Percentiles rank a stretch among this genome's conserved stretches.
Conservation (phyloP, 1,140 invertebrate genomes). For the Drosophila tropicalis region DNA sequence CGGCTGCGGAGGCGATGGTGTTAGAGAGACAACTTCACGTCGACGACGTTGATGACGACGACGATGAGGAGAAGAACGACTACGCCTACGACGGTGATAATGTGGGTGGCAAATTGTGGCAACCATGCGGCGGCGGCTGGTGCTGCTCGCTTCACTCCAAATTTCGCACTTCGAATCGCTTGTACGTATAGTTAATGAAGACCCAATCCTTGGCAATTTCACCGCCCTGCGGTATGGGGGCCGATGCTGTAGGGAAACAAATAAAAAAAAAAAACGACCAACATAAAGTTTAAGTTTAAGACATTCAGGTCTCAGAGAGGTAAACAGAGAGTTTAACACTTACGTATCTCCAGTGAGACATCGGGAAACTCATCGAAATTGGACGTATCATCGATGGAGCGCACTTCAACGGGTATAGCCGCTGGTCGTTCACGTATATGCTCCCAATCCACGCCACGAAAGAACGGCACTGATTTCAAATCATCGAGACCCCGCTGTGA, state of each 20-base stretch:
- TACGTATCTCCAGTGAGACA: conserved; percentile 99
- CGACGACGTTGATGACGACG: conserved; percentile 9
- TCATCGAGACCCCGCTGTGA: conserved; percentile 95
- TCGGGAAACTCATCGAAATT: conserved; percentile 99
- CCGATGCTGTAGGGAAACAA: conserved; percentile 86
- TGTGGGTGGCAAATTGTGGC: conserved; percentile 74
- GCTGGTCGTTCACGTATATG: conserved; percentile 98
- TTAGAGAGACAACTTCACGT: conserved; percentile 62
- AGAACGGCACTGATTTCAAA: conserved; percentile 93
- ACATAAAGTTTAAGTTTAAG: not conserved
- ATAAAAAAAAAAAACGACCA: too few species aligned
- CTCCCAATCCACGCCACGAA: conserved; percentile 97
- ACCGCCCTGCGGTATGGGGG: conserved; percentile 91
- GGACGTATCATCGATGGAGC: conserved; percentile 98
- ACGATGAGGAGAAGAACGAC: conserved; percentile 1
- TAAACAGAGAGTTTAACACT: conserved; percentile 83
- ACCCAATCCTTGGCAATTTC: conserved; percentile 98
- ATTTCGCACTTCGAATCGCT: conserved; percentile 94
- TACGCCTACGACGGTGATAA: conserved; percentile 46
- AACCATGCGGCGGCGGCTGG: conserved; percentile 50
- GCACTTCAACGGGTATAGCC: conserved; percentile 97
- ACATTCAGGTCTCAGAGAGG: not conserved
- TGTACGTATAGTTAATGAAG: conserved; percentile 99
- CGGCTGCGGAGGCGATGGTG: conserved; percentile 52
- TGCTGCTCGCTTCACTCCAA: conserved; percentile 69